These are phyloP conservation scores for Melanotaenia boesemani DNA, from an alignment of 2,797 vertebrate species.

Conservation along the genomic window DNA sequence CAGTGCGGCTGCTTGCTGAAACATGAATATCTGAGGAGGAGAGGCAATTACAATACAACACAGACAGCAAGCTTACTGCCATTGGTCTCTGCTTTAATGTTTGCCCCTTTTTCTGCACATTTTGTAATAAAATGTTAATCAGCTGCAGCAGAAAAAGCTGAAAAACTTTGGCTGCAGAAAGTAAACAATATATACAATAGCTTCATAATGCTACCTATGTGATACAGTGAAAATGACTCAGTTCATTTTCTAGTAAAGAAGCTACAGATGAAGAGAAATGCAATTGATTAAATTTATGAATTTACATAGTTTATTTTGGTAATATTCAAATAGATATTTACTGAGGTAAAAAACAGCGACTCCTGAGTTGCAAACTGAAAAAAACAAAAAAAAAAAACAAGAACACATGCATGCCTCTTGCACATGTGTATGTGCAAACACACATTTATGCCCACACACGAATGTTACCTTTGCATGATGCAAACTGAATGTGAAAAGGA, in stretches of 20 bases:
- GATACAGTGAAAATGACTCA: not conserved
- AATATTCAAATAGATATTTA: not conserved
- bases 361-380: not conserved
- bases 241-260: not conserved
- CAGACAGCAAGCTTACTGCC: not conserved
- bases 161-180: constrained; percentile 5
- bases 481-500: constrained; percentile 31
- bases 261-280: not conserved
- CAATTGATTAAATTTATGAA: not conserved
- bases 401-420: not conserved
- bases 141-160: not conserved
- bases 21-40: constrained; percentile 8
- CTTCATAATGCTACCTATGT: not conserved
- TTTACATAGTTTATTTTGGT: not conserved
- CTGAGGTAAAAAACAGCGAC: not conserved
- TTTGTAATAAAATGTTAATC: not conserved
- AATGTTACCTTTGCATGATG: constrained; percentile 11
- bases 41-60: constrained; percentile 14
- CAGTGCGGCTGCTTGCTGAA: not conserved
- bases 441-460: constrained; percentile 2
- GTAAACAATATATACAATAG: not conserved
- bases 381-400: not conserved
- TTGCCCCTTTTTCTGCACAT: not conserved
- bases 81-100: constrained; percentile 5
- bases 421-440: not conserved